Evolutionary conservation across 1,140 invertebrate genomes (phyloP).

Genomic region (Tribolium madens): DNA sequence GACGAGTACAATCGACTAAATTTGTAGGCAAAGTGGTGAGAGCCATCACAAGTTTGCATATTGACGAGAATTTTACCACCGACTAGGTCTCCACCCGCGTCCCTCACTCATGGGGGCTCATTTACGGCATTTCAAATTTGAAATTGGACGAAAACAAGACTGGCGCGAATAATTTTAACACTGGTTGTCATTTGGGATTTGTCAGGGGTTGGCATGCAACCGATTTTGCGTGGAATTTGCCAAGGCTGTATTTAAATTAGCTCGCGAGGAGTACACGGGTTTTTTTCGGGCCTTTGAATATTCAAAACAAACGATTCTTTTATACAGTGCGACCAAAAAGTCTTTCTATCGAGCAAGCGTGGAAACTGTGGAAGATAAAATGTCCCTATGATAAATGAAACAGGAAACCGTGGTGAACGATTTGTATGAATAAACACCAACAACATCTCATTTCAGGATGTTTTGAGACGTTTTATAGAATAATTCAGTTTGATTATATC

Average conservation of each 20-base stretch:
- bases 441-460: too few relatives aligned
- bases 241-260: neutral
- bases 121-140: conserved; percentile 29
- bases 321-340: too few relatives aligned
- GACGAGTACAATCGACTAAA: conserved; percentile 34
- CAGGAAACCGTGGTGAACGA: too few relatives aligned
- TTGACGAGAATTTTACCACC: conserved; percentile 13
- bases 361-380: too few relatives aligned
- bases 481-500: too few relatives aligned
- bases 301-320: too few relatives aligned
- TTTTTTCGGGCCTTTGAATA: neutral
- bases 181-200: neutral
- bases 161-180: conserved; percentile 31
- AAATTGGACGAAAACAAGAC: conserved; percentile 1
- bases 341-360: too few relatives aligned
- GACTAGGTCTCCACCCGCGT: neutral
- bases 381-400: too few relatives aligned
- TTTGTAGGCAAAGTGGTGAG: conserved; percentile 46
- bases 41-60: conserved; percentile 30
- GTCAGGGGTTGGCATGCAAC: conserved; percentile 15
- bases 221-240: neutral
- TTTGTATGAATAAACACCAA: too few relatives aligned
- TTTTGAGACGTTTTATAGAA: too few relatives aligned
- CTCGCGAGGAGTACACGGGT: neutral
- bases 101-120: neutral